Evolutionary conservation across 2,113 vertebrate genomes (phyloP).

Genomic region (Caranx melampygus): DNA sequence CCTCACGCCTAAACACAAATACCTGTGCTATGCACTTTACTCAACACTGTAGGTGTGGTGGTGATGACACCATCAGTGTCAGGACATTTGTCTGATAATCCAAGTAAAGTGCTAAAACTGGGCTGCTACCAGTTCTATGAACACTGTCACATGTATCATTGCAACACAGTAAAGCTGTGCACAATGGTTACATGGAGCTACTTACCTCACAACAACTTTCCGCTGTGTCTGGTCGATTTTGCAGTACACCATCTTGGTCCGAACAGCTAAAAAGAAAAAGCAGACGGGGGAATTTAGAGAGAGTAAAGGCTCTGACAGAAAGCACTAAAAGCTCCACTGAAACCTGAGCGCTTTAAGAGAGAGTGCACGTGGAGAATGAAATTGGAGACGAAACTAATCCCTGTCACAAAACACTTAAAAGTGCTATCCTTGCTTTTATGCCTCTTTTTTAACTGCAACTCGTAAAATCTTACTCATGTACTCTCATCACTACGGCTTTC

Average conservation of each 20-base stretch:
- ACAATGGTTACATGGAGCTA: neutral
- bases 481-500: neutral
- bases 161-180: neutral
- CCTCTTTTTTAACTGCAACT: neutral
- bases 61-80: too few species aligned
- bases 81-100: neutral
- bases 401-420: slow-evolving; percentile 19
- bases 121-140: neutral
- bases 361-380: slow-evolving; percentile 10
- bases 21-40: too few species aligned
- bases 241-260: slow-evolving; percentile 99
- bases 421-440: slow-evolving; percentile 24
- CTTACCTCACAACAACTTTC: slow-evolving; percentile 98
- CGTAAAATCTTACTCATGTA: slow-evolving; percentile 1
- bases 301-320: slow-evolving; percentile 12
- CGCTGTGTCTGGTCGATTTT: slow-evolving; percentile 99
- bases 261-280: slow-evolving; percentile 88
- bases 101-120: neutral
- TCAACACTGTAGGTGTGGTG: neutral
- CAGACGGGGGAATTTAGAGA: slow-evolving; percentile 30
- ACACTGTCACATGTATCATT: neutral
- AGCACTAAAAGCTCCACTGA: slow-evolving; percentile 13
- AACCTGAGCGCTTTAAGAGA: slow-evolving; percentile 6
- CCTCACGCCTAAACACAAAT: too few species aligned
- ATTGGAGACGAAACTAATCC: slow-evolving; percentile 15